Conservation (phyloP, 1,140 invertebrate species). For the Periplaneta americana region DNA sequence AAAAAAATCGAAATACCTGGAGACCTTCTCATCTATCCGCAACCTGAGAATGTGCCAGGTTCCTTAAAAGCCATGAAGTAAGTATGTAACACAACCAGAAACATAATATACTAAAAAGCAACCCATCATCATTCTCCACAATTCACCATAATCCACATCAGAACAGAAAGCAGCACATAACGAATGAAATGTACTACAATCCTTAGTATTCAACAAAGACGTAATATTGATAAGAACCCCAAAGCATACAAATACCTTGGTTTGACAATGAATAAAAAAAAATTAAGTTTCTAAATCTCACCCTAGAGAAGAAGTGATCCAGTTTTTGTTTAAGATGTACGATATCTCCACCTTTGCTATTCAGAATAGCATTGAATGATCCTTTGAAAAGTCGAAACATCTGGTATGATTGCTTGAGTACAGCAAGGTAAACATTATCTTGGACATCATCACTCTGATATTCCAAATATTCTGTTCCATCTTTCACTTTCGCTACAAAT, state of each 20-base stretch:
- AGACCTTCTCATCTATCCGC: too few species aligned
- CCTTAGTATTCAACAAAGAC: not conserved
- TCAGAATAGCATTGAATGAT: conserved; percentile 54
- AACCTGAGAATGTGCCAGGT: too few species aligned
- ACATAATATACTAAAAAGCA: too few species aligned
- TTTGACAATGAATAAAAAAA: too few species aligned
- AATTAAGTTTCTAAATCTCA: conserved; percentile 34
- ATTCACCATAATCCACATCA: too few species aligned
- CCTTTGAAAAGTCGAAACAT: conserved; percentile 74
- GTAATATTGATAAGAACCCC: not conserved
- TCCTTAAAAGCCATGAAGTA: too few species aligned
- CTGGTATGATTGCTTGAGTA: conserved; percentile 66
- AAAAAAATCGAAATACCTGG: too few species aligned
- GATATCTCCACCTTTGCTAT: conserved; percentile 43
- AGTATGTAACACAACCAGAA: too few species aligned
- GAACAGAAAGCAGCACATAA: not conserved
- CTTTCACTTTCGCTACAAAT: conserved; percentile 55
- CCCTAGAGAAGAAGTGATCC: conserved; percentile 57
- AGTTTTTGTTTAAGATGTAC: conserved; percentile 57
- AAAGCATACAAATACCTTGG: too few species aligned
- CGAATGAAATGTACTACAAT: not conserved
- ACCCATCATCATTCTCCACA: too few species aligned
- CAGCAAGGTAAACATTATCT: conserved; percentile 65
- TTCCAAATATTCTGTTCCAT: conserved; percentile 58
- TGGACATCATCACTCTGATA: conserved; percentile 73